Conservation (phyloP, 2,888 invertebrate genomes). For the Eupithecia insigniata region DNA sequence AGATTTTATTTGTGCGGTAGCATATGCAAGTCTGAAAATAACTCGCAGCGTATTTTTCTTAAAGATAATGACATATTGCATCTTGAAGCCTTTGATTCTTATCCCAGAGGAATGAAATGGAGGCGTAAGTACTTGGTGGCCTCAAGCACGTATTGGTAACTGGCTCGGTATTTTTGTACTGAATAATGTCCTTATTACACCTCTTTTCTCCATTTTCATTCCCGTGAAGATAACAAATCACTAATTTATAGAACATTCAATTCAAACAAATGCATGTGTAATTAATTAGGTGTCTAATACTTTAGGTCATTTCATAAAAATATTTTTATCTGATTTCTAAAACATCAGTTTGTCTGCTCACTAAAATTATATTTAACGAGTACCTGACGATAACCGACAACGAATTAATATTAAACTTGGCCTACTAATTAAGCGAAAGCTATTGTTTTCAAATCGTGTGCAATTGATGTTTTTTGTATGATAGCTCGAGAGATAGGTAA, state of each 20-base stretch:
- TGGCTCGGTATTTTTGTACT: constrained; percentile 79
- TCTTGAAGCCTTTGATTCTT: constrained; percentile 57
- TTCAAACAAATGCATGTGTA: constrained; percentile 67
- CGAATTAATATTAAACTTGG: constrained; percentile 69
- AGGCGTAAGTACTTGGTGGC: constrained; percentile 49
- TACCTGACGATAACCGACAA: constrained; percentile 65
- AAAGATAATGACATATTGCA: constrained; percentile 71
- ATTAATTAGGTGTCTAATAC: constrained; percentile 68
- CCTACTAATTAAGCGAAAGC: constrained; percentile 73
- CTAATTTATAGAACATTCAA: constrained; percentile 58
- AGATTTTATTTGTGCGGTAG: constrained; percentile 80
- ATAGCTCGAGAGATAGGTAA: constrained; percentile 79
- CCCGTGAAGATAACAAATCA: constrained; percentile 58
- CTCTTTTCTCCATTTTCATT: constrained; percentile 64
- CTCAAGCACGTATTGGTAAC: constrained; percentile 71
- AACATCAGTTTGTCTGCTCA: constrained; percentile 66
- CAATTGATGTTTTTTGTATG: constrained; percentile 74
- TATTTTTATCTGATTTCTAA: constrained; percentile 66
- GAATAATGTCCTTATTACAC: constrained; percentile 54
- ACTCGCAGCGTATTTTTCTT: constrained; percentile 77
- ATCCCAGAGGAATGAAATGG: constrained; percentile 67
- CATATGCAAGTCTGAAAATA: constrained; percentile 78
- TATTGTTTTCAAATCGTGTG: constrained; percentile 77
- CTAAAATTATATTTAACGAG: constrained; percentile 69
- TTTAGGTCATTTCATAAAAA: constrained; percentile 82